These are phyloP conservation scores for Leptopilina clavipes DNA, from an alignment of 1,140 invertebrate species.

Conservation along the genomic window DNA sequence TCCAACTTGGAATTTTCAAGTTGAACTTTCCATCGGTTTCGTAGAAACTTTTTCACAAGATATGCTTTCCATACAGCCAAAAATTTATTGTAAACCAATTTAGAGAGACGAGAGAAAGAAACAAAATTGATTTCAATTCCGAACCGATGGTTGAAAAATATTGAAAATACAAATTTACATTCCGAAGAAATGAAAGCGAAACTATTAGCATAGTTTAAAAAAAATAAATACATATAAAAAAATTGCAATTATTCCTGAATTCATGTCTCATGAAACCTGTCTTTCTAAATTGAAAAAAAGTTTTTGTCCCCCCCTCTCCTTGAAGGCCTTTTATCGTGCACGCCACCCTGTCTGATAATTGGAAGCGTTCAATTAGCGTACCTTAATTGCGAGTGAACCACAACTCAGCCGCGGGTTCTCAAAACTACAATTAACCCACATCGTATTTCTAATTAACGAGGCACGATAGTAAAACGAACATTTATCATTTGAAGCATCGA, in stretches of 20 bases:
- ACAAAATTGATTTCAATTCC: conserved; percentile 48
- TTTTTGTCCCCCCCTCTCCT: conserved; percentile 17
- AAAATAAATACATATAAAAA: neutral
- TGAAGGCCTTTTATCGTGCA: conserved; percentile 15
- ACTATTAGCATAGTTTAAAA: neutral
- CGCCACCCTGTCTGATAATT: conserved; percentile 42
- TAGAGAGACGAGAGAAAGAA: conserved; percentile 44
- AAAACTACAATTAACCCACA: conserved; percentile 39
- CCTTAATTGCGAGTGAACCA: conserved; percentile 48
- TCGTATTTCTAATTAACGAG: conserved; percentile 43
- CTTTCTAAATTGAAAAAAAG: conserved; percentile 31
- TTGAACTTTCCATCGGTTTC: conserved; percentile 56
- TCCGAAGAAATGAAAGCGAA: neutral
- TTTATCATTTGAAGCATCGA: neutral
- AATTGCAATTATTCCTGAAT: conserved; percentile 12
- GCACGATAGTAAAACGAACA: conserved; percentile 11
- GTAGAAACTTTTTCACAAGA: conserved; percentile 51
- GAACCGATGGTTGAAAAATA: neutral
- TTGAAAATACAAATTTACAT: neutral
- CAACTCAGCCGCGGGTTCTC: conserved; percentile 38
- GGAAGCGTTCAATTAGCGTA: conserved; percentile 50
- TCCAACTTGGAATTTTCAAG: conserved; percentile 64
- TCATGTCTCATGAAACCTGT: neutral
- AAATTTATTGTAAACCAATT: conserved; percentile 51
- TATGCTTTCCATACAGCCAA: conserved; percentile 39